phyloP scores from a whole-genome alignment of 2,797 vertebrate genomes.

The Characodon lateralis region DNA sequence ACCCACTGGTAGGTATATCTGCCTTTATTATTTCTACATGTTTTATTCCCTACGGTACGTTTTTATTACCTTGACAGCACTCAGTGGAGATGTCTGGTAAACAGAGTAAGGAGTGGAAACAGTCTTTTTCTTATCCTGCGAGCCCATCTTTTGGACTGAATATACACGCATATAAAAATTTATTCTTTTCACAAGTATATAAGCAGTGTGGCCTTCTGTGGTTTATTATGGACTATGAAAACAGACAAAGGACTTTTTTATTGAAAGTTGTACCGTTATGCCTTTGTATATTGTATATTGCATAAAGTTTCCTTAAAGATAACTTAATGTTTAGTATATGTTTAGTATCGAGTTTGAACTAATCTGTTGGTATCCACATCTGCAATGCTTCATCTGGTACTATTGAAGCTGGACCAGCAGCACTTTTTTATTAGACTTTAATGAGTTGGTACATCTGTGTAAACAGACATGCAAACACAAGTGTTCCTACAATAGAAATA shows the following conservation, averaged over 20 bases:
- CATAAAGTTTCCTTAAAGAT: not conserved
- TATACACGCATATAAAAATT: not conserved
- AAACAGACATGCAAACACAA: not conserved
- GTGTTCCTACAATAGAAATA: not conserved
- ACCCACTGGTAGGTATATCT: conserved; percentile 87
- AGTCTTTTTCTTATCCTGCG: not conserved
- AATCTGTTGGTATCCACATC: not conserved
- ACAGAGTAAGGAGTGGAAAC: not conserved
- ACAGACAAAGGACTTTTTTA: not conserved
- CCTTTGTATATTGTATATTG: not conserved
- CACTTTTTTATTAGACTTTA: not conserved
- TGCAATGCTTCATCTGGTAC: not conserved
- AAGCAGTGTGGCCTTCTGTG: not conserved
- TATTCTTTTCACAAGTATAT: not conserved
- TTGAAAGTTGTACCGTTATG: not conserved
- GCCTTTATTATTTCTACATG: conserved; percentile 1
- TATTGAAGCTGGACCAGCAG: not conserved
- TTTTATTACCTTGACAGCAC: not conserved
- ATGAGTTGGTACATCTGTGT: not conserved
- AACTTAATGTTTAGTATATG: no score
- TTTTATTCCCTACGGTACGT: not conserved
- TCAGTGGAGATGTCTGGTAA: not conserved
- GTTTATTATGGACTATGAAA: not conserved
- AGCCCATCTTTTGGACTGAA: not conserved
- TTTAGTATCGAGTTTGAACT: not conserved